phyloP scores from a whole-genome alignment of 2,888 invertebrate genomes.

The Leptothorax acervorum region DNA sequence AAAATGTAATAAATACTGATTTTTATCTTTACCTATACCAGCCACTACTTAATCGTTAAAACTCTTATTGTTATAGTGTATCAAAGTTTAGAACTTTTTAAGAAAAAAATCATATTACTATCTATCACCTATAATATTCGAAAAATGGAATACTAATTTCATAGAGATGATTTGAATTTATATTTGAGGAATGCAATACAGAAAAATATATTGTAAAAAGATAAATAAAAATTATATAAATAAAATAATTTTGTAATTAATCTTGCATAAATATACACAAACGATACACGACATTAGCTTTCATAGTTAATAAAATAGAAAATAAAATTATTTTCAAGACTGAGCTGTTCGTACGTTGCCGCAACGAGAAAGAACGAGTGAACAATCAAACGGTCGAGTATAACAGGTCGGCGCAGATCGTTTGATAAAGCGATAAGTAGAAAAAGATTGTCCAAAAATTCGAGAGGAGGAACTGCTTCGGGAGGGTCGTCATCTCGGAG shows the following conservation, averaged over 20 bases:
- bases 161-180: not conserved
- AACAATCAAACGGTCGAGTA: conserved; percentile 5
- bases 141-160: not conserved
- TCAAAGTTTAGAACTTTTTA: not conserved
- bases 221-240: not conserved
- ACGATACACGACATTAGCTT: not conserved
- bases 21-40: conserved; percentile 18
- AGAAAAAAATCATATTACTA: no score
- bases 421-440: conserved; percentile 45
- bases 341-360: not conserved
- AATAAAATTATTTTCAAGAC: not conserved
- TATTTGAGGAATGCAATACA: not conserved
- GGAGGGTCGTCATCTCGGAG: conserved; percentile 42
- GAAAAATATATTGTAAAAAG: not conserved
- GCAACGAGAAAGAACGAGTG: not conserved
- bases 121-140: not conserved
- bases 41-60: not conserved
- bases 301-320: not conserved
- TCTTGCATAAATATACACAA: not conserved
- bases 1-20: not conserved
- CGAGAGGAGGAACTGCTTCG: conserved; percentile 52
- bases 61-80: not conserved
- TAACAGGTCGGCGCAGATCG: not conserved
- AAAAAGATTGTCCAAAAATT: conserved; percentile 50
- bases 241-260: not conserved